A percentile compares a stretch with the other conserved stretches of the same genome.
phyloP scores from a whole-genome alignment of 2,888 invertebrate genomes.

The Diabrotica balteata region DNA sequence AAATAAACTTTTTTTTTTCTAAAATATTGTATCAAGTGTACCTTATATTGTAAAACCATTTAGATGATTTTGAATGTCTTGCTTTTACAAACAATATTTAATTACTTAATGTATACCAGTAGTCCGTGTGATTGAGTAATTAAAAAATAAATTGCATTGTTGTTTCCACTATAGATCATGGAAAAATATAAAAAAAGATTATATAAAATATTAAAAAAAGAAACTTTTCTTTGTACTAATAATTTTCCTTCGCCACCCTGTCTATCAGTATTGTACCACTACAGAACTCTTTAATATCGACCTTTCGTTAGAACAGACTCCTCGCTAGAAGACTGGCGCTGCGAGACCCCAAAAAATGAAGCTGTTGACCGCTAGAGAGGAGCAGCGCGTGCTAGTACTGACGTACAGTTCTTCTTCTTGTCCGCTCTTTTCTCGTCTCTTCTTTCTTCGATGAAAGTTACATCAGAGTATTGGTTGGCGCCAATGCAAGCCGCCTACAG shows the following conservation, averaged over 20 bases:
- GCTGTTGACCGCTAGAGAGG: conserved; percentile 30
- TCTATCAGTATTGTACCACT: neutral
- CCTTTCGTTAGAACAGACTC: conserved; percentile 3
- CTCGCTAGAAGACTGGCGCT: conserved; percentile 6
- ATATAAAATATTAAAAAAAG: too few relatives aligned
- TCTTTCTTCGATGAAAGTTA: conserved; percentile 51
- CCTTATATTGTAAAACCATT: too few relatives aligned
- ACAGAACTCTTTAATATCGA: conserved; percentile 1
- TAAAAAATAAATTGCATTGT: too few relatives aligned
- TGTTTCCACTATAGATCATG: too few relatives aligned
- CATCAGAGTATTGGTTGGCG: conserved; percentile 53
- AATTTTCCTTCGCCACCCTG: neutral
- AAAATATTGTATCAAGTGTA: too few relatives aligned
- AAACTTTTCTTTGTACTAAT: neutral
- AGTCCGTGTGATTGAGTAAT: too few relatives aligned
- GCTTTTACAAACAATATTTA: too few relatives aligned
- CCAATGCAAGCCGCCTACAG: conserved; percentile 49
- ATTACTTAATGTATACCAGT: too few relatives aligned
- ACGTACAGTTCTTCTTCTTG: neutral
- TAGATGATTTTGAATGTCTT: too few relatives aligned
- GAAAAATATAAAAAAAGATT: too few relatives aligned
- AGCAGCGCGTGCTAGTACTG: conserved; percentile 51
- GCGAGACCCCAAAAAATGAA: conserved; percentile 26
- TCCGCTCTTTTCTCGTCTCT: conserved; percentile 7
- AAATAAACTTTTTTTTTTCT: too few relatives aligned